Percentiles rank a stretch among this genome's conserved stretches.
Evolutionary conservation across 2,888 invertebrate species (phyloP).

Genomic region (Aphodius sticticus): DNA sequence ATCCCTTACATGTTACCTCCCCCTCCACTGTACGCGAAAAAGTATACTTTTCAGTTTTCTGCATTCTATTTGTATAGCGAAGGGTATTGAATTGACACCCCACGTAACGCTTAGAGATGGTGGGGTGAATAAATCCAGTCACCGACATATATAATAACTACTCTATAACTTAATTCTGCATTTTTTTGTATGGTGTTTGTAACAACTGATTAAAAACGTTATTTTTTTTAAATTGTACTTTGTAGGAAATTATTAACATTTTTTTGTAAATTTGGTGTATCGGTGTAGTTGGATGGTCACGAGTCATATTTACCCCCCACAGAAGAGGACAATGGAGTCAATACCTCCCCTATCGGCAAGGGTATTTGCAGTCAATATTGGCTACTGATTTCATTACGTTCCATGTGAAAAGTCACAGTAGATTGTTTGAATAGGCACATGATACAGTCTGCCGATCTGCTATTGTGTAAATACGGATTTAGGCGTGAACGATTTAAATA

Average conservation of each 20-base stretch:
- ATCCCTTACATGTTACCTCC: neutral
- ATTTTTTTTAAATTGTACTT: too few relatives aligned
- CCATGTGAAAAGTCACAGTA: neutral
- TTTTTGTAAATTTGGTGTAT: neutral
- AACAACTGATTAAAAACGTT: neutral
- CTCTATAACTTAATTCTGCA: neutral
- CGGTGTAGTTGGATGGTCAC: neutral
- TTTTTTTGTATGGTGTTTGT: neutral
- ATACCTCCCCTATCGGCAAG: neutral
- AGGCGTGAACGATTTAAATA: neutral
- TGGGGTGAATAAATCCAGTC: neutral
- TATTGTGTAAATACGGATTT: neutral
- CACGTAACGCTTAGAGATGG: neutral
- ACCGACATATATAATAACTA: neutral
- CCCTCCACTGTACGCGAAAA: neutral
- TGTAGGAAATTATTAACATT: neutral
- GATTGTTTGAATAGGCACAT: neutral
- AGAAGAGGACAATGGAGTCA: neutral
- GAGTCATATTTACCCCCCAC: neutral
- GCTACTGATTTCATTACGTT: neutral
- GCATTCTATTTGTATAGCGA: neutral
- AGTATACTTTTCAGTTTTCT: neutral
- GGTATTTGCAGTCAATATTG: neutral
- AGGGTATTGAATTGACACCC: neutral
- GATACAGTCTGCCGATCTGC: neutral